Evolutionary conservation across 2,797 vertebrate genomes (phyloP).

Genomic region (Tamandua tetradactyla): DNA sequence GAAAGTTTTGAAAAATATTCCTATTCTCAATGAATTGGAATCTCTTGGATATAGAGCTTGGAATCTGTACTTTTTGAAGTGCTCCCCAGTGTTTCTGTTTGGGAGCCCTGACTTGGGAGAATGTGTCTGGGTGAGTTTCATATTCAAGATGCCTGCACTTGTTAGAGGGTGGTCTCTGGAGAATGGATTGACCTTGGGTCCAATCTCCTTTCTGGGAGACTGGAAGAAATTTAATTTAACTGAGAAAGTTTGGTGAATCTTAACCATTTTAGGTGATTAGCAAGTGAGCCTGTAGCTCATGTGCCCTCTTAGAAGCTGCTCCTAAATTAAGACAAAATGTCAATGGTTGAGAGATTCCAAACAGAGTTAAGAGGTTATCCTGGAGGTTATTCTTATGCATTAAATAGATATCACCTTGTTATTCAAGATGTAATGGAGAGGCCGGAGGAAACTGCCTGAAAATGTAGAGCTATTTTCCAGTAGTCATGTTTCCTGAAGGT

Average conservation of each 20-base stretch:
- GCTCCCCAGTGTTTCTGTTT: neutral
- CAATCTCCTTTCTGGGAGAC: neutral
- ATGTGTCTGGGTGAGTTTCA: neutral
- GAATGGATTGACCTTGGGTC: neutral
- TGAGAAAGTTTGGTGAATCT: neutral
- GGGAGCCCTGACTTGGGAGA: neutral
- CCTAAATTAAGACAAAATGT: too few species aligned
- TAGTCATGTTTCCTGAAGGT: too few species aligned
- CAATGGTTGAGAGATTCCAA: too few species aligned
- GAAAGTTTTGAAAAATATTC: slow-evolving; percentile 24
- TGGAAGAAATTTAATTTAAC: neutral
- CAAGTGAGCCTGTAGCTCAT: too few species aligned
- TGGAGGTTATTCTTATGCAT: too few species aligned
- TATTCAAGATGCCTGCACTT: neutral
- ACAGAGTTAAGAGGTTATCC: too few species aligned
- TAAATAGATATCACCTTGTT: too few species aligned
- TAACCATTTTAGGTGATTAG: neutral
- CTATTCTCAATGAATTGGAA: neutral
- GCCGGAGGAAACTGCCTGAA: too few species aligned
- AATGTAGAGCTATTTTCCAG: too few species aligned
- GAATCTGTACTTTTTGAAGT: slow-evolving; percentile 7
- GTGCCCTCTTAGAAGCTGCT: neutral
- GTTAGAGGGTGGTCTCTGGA: neutral
- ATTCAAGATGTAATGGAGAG: too few species aligned
- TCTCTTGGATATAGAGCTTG: neutral